Evolutionary conservation across 1,140 invertebrate species (phyloP), one percentile per base, ranked within the genome.

Genomic region (Drosophila persimilis): DNA sequence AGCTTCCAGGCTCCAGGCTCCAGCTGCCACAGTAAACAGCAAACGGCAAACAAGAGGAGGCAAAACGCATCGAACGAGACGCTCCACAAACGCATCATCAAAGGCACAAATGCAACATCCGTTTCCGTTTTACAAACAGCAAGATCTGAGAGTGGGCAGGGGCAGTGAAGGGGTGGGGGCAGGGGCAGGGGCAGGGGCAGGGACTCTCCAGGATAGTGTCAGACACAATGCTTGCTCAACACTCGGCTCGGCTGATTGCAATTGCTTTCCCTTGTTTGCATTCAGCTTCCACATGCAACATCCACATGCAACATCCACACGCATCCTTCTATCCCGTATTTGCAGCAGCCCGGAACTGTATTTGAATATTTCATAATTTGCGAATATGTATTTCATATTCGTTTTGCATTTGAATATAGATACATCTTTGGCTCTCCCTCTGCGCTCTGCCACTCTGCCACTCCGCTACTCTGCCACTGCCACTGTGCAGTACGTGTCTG

Each of bases 151-250:
- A 22, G 26, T 17, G 17, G 11, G 15, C 31, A 9, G 0, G 17
- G 17, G 43, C 2, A 13, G 9, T 17, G 17, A 17, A 17, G 17
- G 17, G 17, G 17, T 17, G 17, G 17, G 17, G 17, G 17, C 17
- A 17, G 26, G 35, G 2, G 8, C 13, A n/a, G 20, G 9, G 7
- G 60, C 55, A 15, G 7, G 9, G 31, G 13, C 44, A 6, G 17
- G 46, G 11, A 57, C 57, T 62, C 64, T 61, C 51, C 51, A 44
- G 52, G 48, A 65, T 35, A 67, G 66, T 88, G 81, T 88, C 81
- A 86, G 81, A 55, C 83, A 86, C 77, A 86, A 86, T 88, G 78
- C 81, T 86, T 88, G 83, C 81, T 81, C 73, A 86, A 88, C 81
- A 86, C 81, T 86, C 79, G 73, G 65, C 52, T 76, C 65, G 64